phyloP scores from a whole-genome alignment of 2,888 invertebrate genomes.

The Thera obeliscata region DNA sequence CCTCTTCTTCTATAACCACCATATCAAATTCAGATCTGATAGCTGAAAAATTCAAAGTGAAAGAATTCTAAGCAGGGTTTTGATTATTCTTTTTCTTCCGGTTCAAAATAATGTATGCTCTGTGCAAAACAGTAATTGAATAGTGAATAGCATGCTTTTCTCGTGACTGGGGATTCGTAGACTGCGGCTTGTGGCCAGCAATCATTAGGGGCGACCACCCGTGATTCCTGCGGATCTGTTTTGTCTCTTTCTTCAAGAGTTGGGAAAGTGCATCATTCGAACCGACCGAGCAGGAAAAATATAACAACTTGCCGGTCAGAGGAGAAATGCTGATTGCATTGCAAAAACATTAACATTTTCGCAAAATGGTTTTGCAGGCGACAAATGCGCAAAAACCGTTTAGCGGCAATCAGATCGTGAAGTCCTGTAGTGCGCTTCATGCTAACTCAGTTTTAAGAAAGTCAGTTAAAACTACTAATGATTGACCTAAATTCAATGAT shows the following conservation, averaged over 20 bases:
- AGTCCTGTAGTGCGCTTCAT: constrained; percentile 4
- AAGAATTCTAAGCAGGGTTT: not conserved
- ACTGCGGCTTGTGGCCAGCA: constrained; percentile 50
- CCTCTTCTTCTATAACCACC: too few species aligned
- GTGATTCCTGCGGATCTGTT: constrained; percentile 66
- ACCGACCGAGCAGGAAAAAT: constrained; percentile 21
- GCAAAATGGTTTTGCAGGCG: constrained; percentile 5
- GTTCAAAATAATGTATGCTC: constrained; percentile 6
- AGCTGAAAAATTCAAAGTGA: too few species aligned
- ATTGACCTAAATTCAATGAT: too few species aligned
- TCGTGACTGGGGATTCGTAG: constrained; percentile 50
- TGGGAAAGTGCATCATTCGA: constrained; percentile 35
- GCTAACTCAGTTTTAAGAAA: constrained; percentile 2
- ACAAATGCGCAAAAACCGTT: not conserved
- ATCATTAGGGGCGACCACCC: constrained; percentile 68
- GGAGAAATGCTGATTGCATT: constrained; percentile 18
- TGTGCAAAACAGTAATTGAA: constrained; percentile 51
- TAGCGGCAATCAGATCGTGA: constrained; percentile 28
- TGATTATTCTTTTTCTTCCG: not conserved
- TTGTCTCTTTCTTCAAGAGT: constrained; percentile 43
- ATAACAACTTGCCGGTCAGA: constrained; percentile 24
- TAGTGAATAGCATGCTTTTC: constrained; percentile 49
- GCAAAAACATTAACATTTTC: constrained; percentile 28
- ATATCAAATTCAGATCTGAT: too few species aligned
- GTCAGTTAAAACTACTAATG: not conserved